A percentile compares a stretch with the other conserved stretches of the same genome.
These are phyloP conservation scores for Bombyx huttoni DNA, from an alignment of 2,888 invertebrate species.

Conservation along the genomic window DNA sequence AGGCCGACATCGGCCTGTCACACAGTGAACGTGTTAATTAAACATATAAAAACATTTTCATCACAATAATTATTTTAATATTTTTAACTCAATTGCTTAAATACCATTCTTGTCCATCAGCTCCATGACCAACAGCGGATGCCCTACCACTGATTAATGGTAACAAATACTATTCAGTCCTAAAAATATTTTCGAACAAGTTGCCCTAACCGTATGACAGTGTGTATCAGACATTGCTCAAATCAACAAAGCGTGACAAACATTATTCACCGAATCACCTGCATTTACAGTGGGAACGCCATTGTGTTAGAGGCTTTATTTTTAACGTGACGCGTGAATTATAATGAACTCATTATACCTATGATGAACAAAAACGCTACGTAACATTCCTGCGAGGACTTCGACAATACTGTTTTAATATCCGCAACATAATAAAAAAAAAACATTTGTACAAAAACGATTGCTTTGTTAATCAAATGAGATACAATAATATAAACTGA, in stretches of 20 bases:
- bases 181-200: background rate
- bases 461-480: background rate
- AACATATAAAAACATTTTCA: too few species aligned
- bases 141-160: too few species aligned
- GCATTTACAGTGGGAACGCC: conserved; percentile 23
- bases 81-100: too few species aligned
- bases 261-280: conserved; percentile 20
- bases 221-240: conserved; percentile 14
- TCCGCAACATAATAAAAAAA: background rate
- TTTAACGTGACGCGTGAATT: conserved; percentile 8
- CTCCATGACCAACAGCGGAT: too few species aligned
- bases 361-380: conserved; percentile 8
- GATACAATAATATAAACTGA: too few species aligned
- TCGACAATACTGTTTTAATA: conserved; percentile 1
- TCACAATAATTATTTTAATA: too few species aligned
- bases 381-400: background rate
- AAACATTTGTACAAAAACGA: background rate
- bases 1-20: too few species aligned
- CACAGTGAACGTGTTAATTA: too few species aligned
- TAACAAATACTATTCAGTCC: too few species aligned
- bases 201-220: conserved; percentile 5
- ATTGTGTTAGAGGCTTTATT: conserved; percentile 14
- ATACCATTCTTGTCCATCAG: too few species aligned
- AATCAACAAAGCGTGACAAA: conserved; percentile 32
- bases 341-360: conserved; percentile 12